Evolutionary conservation across 2,888 invertebrate species (phyloP), one percentile per base, ranked within the genome.

Genomic region (Nezara viridula): DNA sequence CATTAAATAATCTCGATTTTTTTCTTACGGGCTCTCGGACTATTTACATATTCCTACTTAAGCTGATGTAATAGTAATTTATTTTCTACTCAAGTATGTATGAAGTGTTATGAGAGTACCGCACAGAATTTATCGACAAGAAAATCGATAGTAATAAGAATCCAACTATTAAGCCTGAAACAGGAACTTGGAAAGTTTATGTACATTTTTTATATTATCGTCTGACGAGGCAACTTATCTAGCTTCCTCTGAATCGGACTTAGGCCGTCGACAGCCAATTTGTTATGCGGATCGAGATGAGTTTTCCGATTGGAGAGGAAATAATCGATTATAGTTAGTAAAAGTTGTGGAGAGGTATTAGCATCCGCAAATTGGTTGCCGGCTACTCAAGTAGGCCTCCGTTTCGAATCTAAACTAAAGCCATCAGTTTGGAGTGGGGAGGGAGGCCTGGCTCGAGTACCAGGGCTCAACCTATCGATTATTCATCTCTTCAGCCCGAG

Each of bases 361-460:
- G 66, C 66, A 73, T 73, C 66, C 66, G 9, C 32, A 37, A 73
- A 73, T 73, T 73, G 66, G 66, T 21, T 37, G 5, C 9, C 37
- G 66, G 66, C 66, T 73, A 73, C 66, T 73, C 66, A 73, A 73
- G 66, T 73, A 73, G 32, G 7, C 32, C 7, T 21, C 21, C 32
- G 66, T 73, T 73, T 73, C 19, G 66, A 73, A 73, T 73, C 66
- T 73, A 73, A 73, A 73, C 66, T 73, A 73, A 73, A 73, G 66
- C 7, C 32, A 73, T 73, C 66, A 73, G 66, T 73, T 73, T 73
- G 66, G 66, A 60, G 60, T 9, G n/a, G n/a, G n/a, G n/a, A n/a
- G 55, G n/a, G 55, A 7, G 16, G 14, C 37, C 7, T 16, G n/a
- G 2, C 27, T 60, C 60, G 60, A 16, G 16, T 60, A 32, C 14